phyloP scores from a whole-genome alignment of 1,140 invertebrate species.

The Drosophila paulistorum region DNA sequence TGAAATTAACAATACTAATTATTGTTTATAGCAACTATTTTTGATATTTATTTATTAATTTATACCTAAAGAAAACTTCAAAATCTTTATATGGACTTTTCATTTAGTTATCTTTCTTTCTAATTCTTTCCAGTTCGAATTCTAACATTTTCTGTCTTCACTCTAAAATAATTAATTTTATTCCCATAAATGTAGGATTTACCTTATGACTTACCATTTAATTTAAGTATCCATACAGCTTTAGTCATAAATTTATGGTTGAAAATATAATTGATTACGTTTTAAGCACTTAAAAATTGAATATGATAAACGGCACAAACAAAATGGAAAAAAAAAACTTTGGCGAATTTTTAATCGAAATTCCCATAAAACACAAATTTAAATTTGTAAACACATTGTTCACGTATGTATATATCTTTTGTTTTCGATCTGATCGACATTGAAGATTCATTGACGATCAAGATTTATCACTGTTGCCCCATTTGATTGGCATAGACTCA shows the following conservation, averaged over 20 bases:
- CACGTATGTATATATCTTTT: not conserved
- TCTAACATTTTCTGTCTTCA: not conserved
- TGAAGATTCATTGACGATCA: slow-evolving; percentile 53
- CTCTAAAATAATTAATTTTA: not conserved
- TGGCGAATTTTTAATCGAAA: slow-evolving; percentile 26
- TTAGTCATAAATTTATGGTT: not conserved
- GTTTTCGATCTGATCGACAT: slow-evolving; percentile 14
- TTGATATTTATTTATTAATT: no score
- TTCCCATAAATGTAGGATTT: not conserved
- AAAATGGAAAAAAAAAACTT: not conserved
- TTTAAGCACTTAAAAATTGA: slow-evolving; percentile 20
- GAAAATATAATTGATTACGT: slow-evolving; percentile 13
- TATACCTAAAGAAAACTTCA: no score
- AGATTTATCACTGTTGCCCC: slow-evolving; percentile 73
- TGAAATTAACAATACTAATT: no score
- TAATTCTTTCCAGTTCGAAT: no score
- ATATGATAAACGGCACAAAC: slow-evolving; percentile 24
- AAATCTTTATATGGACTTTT: no score
- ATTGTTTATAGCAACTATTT: no score
- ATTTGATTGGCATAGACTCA: slow-evolving; percentile 77
- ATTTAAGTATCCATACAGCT: not conserved
- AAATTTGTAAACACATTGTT: not conserved
- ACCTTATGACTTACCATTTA: not conserved
- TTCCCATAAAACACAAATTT: slow-evolving; percentile 60
- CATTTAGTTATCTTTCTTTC: no score